Evolutionary conservation across 2,888 invertebrate species (phyloP), one percentile per base, ranked within the genome.

Genomic region (Zootermopsis nevadensis): DNA sequence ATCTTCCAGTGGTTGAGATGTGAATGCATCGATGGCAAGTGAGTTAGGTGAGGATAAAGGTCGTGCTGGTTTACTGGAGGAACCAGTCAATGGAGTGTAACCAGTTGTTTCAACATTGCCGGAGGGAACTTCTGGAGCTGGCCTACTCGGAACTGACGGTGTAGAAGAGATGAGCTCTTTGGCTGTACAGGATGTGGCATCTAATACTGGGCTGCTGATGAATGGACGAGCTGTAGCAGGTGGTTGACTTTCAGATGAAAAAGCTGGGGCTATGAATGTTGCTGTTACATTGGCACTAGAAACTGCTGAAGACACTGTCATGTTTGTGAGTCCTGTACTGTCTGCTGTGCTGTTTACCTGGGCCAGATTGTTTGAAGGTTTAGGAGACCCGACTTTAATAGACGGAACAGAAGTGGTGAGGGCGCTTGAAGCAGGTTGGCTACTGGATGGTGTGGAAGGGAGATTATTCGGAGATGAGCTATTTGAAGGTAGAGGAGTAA

Each of bases 161-260:
- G 94, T 93, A 0, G 93, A 93, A 24, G 84, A 83, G 74, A 94
- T 92, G 15, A 95, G 88, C 86, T 95, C 95, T 87, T 95, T 94
- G 0, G 95, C 95, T 0, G 95, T 94, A 86, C 95, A 95, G 0
- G 96, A 96, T 0, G 96, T 96, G 3, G 94, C 93, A 88, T 96
- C 95, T 81, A 97, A 89, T 80, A 96, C 95, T 0, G 96, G 96
- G 85, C 94, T 94, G 12, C 96, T 96, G 86, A 97, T 96, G 19
- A 95, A 92, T 0, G 96, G 96, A 86, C 96, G 91, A 0, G 93
- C 10, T 42, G 69, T 92, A 55, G 90, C 91, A 69, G 92, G 91
- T 7, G 93, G 92, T 0, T 92, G 92, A 88, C 94, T 93, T 30
- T 92, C 90, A 0, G 95, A 93, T 0, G 95, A 94, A 85, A 94